Conservation (phyloP, 2,888 invertebrate species). For the Dyspetes luteomarginatus region DNA sequence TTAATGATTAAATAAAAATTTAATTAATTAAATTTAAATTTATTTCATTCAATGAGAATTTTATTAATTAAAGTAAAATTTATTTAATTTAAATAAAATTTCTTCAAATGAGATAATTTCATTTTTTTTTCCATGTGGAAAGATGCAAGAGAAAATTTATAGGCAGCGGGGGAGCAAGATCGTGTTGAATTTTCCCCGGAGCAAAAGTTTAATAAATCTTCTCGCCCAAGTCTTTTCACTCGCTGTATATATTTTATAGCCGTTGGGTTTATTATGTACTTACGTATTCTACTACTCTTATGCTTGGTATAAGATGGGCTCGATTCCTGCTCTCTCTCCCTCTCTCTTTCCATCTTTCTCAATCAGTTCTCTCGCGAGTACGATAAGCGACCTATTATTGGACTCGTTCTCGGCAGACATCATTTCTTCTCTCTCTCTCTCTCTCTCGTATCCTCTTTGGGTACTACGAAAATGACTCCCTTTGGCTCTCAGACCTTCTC, state of each 20-base stretch:
- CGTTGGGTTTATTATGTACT: neutral
- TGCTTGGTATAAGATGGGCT: neutral
- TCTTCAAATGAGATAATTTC: neutral
- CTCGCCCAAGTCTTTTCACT: conserved; percentile 22
- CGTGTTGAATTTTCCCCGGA: conserved; percentile 38
- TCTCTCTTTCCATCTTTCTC: conserved; percentile 15
- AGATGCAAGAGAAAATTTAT: neutral
- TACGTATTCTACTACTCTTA: neutral
- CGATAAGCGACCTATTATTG: conserved; percentile 60
- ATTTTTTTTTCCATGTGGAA: neutral
- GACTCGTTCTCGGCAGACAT: conserved; percentile 37
- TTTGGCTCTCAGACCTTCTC: conserved; percentile 34
- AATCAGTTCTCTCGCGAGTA: conserved; percentile 33
- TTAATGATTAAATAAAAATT: neutral
- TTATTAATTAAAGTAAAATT: neutral
- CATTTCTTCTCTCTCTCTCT: neutral
- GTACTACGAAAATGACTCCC: conserved; percentile 20
- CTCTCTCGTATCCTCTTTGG: neutral
- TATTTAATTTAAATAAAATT: neutral
- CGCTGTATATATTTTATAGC: neutral
- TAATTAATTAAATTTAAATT: neutral
- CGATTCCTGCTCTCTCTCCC: conserved; percentile 1
- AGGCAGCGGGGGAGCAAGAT: neutral
- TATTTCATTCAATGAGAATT: neutral
- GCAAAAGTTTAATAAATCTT: conserved; percentile 40